These are phyloP conservation scores for Zaprionus taronus DNA, from an alignment of 1,140 invertebrate species.

Conservation along the genomic window DNA sequence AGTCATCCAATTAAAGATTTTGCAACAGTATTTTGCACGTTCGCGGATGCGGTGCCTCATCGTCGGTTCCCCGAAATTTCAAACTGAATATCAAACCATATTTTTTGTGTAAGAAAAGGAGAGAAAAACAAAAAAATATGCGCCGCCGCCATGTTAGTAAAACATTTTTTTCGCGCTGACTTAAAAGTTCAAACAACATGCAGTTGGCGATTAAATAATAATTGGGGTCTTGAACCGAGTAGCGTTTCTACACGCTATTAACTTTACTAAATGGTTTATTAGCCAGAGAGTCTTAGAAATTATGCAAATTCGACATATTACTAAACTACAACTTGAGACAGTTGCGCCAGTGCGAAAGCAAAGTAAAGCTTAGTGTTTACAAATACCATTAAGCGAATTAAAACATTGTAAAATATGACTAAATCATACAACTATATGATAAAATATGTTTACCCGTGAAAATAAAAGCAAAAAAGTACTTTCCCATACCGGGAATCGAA, in stretches of 20 bases:
- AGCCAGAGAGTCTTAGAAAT: conserved; percentile 53
- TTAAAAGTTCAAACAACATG: conserved; percentile 49
- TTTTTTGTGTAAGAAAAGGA: conserved; percentile 10
- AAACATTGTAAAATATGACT: background rate
- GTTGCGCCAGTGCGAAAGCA: conserved; percentile 4
- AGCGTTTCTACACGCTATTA: conserved; percentile 72
- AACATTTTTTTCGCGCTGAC: conserved; percentile 34
- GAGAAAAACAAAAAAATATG: background rate
- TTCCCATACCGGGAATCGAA: conserved; percentile 93
- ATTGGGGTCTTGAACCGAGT: conserved; percentile 68
- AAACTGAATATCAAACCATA: background rate
- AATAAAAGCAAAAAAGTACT: conserved; percentile 62
- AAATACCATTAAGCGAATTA: background rate
- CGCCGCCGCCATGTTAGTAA: background rate
- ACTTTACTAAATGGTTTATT: conserved; percentile 75
- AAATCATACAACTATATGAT: background rate
- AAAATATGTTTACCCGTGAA: too few species aligned
- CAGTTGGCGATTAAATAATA: conserved; percentile 40
- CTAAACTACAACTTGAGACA: conserved; percentile 27
- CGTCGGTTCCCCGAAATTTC: conserved; percentile 19
- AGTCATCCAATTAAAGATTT: conserved; percentile 53
- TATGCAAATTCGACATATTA: conserved; percentile 56
- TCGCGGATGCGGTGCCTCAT: conserved; percentile 11
- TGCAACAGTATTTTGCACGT: conserved; percentile 65
- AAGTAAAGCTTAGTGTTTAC: background rate